phyloP scores from a whole-genome alignment of 2,113 vertebrate genomes.

The Cyanoramphus novaezelandiae region DNA sequence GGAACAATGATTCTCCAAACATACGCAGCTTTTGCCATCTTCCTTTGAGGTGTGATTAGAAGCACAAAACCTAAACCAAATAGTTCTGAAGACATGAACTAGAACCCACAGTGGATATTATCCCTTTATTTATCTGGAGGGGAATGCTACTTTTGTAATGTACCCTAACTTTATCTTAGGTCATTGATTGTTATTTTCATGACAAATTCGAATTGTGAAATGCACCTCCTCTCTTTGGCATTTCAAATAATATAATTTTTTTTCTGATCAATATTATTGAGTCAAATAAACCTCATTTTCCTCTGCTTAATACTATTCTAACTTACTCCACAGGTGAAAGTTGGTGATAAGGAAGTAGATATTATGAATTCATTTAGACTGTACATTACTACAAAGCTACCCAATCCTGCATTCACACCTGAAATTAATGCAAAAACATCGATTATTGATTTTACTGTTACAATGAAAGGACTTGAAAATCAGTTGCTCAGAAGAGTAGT shows the following conservation, averaged over 20 bases:
- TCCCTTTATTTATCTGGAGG: not conserved
- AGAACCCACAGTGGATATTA: not conserved
- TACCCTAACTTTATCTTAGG: not conserved
- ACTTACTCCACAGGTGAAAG: slow-evolving; percentile 72
- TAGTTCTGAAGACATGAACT: not conserved
- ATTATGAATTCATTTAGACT: slow-evolving; percentile 77
- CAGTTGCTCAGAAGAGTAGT: slow-evolving; percentile 81
- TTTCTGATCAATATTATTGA: not conserved
- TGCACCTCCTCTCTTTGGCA: not conserved
- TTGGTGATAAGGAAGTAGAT: slow-evolving; percentile 81
- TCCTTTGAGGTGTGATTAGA: not conserved
- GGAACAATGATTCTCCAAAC: not conserved
- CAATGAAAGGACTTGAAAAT: slow-evolving; percentile 81
- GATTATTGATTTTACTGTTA: slow-evolving; percentile 82
- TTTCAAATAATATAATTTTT: not conserved
- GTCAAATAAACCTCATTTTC: not conserved
- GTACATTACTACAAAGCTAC: slow-evolving; percentile 79
- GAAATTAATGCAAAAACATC: slow-evolving; percentile 82
- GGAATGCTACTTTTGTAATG: not conserved
- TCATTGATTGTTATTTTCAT: not conserved
- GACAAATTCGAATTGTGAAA: not conserved
- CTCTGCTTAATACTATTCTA: not conserved
- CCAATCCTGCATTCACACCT: slow-evolving; percentile 80
- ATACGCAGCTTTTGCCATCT: not conserved
- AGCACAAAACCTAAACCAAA: not conserved